Base-by-base conservation (phyloP, 2,797 vertebrate genomes). In the Perodicticus potto region DNA sequence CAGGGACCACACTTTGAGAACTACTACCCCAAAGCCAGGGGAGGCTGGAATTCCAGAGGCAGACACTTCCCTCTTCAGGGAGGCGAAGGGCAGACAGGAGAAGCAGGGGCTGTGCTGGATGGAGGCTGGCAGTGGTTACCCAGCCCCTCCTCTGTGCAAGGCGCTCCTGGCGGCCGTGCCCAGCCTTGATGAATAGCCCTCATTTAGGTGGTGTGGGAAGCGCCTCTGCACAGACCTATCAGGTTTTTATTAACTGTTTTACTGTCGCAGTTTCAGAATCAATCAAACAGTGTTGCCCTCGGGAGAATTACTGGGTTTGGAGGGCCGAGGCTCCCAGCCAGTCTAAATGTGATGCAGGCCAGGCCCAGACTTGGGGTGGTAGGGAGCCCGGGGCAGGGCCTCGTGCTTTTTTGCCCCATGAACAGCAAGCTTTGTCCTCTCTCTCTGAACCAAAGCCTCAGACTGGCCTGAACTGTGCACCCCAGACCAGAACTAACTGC, bases 191-290 rank as follows among this genome's bases (percentile, higher is more conserved):
- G 95, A 94, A 97, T 92, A 34, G 86, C 49, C 2, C 29, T 97
- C 96, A 93, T 96, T 94, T 89, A 94, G 80, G 77, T 17, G 2
- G 29, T 49, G 53, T 69, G 73, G 95, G 92, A 92, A 95, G 86
- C 84, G 69, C 96, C 89, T 87, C 95, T 73, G 89, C 78, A 61
- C 93, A 81, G 84, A 94, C 91, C 86, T 85, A 87, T 89, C 1
- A 6, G 86, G 81, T 40, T 97, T 97, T 97, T 98, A 97, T 97
- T 96, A 97, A 97, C 97, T 69, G 73, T 95, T 97, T 95, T 95
- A 95, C 96, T 95, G 96, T 96, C 81, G 86, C 43, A 61, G 84
- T 97, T 97, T 97, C 93, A 90, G 92, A 96, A 98, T 97, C 97
- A 97, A 96, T 97, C 97, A 95, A 86, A 86, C 32, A 72, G 76